Conservation (phyloP, 2,888 invertebrate genomes). For the Lampropteryx suffumata region DNA sequence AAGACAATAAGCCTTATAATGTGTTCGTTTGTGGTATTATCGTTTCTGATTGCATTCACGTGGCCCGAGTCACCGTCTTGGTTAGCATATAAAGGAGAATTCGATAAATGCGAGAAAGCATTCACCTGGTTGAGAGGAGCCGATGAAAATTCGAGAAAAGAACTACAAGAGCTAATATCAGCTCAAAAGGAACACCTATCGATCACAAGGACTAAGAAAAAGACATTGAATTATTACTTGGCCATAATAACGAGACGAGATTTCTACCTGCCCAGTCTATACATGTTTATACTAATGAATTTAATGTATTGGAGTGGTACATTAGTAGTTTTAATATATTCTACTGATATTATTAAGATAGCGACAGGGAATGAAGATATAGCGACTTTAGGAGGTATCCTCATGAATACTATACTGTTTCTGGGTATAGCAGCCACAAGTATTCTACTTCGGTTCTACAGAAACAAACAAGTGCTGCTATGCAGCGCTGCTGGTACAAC, state of each 20-base stretch:
- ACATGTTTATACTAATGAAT: constrained; percentile 21
- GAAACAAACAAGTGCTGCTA: constrained; percentile 24
- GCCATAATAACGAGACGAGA: constrained; percentile 17
- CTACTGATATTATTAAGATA: constrained; percentile 19
- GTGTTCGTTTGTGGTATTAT: constrained; percentile 16
- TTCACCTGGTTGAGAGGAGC: constrained; percentile 33
- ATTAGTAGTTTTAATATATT: constrained; percentile 20
- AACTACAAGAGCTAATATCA: constrained; percentile 19
- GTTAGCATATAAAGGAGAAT: constrained; percentile 32
- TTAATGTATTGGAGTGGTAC: constrained; percentile 32
- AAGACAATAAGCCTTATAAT: constrained; percentile 23
- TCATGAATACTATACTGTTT: not conserved
- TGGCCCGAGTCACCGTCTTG: constrained; percentile 36
- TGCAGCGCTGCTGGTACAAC: constrained; percentile 4
- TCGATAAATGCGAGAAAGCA: constrained; percentile 23
- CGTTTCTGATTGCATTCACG: constrained; percentile 12
- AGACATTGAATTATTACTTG: not conserved
- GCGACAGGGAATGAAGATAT: constrained; percentile 13
- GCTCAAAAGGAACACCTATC: constrained; percentile 8
- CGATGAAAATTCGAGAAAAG: constrained; percentile 18
- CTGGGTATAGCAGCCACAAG: not conserved
- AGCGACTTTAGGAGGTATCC: constrained; percentile 17
- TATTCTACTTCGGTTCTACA: constrained; percentile 8
- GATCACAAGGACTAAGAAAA: not conserved
- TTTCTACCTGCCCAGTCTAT: constrained; percentile 30